A percentile compares a stretch with the other conserved stretches of the same genome.
These are phyloP conservation scores for Sminthopsis crassicaudata DNA, from an alignment of 2,113 vertebrate species.

Conservation along the genomic window DNA sequence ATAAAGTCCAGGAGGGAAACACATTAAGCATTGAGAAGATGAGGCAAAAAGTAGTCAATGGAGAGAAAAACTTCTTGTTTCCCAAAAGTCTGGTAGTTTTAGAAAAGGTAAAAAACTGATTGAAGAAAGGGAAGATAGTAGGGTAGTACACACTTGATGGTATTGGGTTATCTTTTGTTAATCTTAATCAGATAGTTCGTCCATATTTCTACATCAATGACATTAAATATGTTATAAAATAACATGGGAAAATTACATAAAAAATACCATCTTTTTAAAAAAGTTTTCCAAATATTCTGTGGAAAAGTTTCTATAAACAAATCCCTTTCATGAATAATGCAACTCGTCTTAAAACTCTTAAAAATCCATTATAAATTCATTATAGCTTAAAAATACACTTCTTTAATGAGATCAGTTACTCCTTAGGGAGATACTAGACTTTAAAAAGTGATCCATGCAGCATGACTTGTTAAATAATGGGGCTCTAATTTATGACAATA, in stretches of 20 bases:
- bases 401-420: neutral
- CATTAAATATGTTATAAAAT: slow-evolving; percentile 22
- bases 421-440: neutral
- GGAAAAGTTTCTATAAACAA: neutral
- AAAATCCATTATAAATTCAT: neutral
- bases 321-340: neutral
- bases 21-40: neutral
- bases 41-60: neutral
- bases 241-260: neutral
- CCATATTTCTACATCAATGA: neutral
- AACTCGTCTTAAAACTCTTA: slow-evolving; percentile 10
- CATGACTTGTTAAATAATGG: neutral
- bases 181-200: neutral
- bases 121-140: neutral
- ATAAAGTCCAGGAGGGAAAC: neutral
- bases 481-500: neutral
- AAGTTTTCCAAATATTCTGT: neutral
- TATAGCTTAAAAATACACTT: neutral
- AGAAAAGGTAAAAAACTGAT: neutral
- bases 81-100: neutral
- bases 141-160: neutral
- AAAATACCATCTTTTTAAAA: neutral
- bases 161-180: neutral
- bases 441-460: neutral
- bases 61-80: neutral